Evolutionary conservation across 2,888 invertebrate genomes (phyloP).

Genomic region (Tholera decimalis): DNA sequence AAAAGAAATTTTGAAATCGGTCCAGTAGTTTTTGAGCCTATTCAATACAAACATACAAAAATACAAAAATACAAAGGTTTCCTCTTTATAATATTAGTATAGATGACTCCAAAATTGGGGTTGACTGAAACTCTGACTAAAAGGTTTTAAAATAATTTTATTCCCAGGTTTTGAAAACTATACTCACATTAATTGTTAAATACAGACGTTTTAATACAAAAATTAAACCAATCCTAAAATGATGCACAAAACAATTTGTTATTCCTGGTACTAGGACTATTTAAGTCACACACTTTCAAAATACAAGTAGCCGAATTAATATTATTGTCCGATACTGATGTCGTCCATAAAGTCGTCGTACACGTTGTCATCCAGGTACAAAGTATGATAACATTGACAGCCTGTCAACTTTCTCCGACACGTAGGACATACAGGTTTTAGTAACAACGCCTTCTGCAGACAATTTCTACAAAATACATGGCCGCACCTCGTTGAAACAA

Average conservation of each 20-base stretch:
- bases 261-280: too few species aligned
- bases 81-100: too few species aligned
- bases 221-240: conserved; percentile 40
- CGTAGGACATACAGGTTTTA: conserved; percentile 68
- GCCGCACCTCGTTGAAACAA: conserved; percentile 75
- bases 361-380: conserved; percentile 66
- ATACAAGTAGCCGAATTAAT: neutral
- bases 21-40: too few species aligned
- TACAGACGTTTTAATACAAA: conserved; percentile 37
- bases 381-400: conserved; percentile 64
- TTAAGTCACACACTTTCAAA: conserved; percentile 15
- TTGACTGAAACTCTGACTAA: neutral
- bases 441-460: conserved; percentile 67
- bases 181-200: conserved; percentile 23
- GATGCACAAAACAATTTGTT: conserved; percentile 38
- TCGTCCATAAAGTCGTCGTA: conserved; percentile 55
- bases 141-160: conserved; percentile 28
- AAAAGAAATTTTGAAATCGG: too few species aligned
- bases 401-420: conserved; percentile 68
- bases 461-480: conserved; percentile 75
- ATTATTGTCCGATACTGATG: conserved; percentile 37
- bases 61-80: too few species aligned
- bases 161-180: conserved; percentile 15
- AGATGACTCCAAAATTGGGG: too few species aligned
- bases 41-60: too few species aligned